phyloP scores from a whole-genome alignment of 2,888 invertebrate genomes.

The Chymomyza amoena region DNA sequence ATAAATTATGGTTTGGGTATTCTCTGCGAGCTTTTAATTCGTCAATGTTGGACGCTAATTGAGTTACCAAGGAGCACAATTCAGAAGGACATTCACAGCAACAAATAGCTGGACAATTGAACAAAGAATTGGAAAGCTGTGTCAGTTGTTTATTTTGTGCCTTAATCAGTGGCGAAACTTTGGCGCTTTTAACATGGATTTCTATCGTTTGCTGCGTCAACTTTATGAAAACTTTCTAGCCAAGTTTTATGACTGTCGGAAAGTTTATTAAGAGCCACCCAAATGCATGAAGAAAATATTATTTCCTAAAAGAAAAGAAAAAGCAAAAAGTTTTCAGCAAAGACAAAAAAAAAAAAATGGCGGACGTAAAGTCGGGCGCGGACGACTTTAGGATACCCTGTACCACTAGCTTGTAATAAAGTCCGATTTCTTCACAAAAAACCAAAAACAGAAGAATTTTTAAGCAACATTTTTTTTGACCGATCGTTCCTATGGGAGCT shows the following conservation, averaged over 20 bases:
- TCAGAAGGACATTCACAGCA: background rate
- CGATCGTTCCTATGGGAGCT: too few relatives aligned
- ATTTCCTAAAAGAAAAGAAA: constrained; percentile 46
- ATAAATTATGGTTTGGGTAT: background rate
- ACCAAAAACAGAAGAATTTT: too few relatives aligned
- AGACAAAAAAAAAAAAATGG: too few relatives aligned
- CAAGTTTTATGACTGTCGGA: constrained; percentile 65
- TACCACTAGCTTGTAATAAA: too few relatives aligned
- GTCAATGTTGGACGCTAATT: background rate
- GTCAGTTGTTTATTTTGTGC: background rate
- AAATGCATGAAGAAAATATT: constrained; percentile 55
- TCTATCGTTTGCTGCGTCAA: constrained; percentile 11
- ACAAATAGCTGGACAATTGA: background rate
- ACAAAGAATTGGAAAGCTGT: background rate
- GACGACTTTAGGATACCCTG: too few relatives aligned
- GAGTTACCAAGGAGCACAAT: background rate
- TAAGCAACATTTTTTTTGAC: too few relatives aligned
- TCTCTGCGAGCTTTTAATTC: background rate
- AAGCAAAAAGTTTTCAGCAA: background rate
- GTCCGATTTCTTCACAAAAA: too few relatives aligned
- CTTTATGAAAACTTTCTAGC: constrained; percentile 46
- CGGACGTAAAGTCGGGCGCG: too few relatives aligned
- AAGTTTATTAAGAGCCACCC: constrained; percentile 65
- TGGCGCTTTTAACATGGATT: constrained; percentile 61
- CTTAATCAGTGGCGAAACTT: background rate